These are phyloP conservation scores for Lacerta bilineata DNA, from an alignment of 2,797 vertebrate genomes.

Conservation along the genomic window DNA sequence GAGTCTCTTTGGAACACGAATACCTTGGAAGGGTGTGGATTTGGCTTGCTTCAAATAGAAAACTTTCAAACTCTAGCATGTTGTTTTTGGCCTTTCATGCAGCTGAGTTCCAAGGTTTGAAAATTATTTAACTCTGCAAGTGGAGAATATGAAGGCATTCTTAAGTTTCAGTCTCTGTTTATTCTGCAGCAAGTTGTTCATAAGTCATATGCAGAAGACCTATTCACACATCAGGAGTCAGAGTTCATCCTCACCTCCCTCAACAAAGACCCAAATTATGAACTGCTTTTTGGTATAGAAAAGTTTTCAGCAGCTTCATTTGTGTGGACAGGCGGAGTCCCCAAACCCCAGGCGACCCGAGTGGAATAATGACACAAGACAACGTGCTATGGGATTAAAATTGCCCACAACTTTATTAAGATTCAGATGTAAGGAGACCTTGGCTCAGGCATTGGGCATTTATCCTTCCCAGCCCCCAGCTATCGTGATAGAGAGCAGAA, in stretches of 20 bases:
- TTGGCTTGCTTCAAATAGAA: neutral
- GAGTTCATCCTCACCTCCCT: neutral
- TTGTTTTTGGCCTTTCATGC: conserved; percentile 26
- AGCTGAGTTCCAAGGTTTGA: conserved; percentile 6
- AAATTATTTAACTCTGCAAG: rapidly evolving
- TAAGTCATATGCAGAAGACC: neutral
- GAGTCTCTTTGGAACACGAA: neutral
- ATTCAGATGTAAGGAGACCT: too few species aligned
- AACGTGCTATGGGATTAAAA: too few species aligned
- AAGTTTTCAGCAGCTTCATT: neutral
- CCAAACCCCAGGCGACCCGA: too few species aligned
- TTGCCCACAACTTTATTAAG: too few species aligned
- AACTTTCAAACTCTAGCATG: neutral
- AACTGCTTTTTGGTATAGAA: neutral
- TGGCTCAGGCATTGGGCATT: too few species aligned
- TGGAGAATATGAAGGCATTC: conserved; percentile 1
- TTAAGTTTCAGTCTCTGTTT: neutral
- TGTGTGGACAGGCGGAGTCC: too few species aligned
- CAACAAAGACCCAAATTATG: neutral
- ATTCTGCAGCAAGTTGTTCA: conserved; percentile 8
- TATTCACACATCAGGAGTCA: neutral
- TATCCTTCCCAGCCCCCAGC: neutral
- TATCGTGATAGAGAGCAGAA: conserved; percentile 49
- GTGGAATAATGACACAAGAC: too few species aligned
- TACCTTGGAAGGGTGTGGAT: neutral